These are phyloP conservation scores for Callithrix jacchus DNA, from an alignment of 2,113 vertebrate species.

Conservation along the genomic window DNA sequence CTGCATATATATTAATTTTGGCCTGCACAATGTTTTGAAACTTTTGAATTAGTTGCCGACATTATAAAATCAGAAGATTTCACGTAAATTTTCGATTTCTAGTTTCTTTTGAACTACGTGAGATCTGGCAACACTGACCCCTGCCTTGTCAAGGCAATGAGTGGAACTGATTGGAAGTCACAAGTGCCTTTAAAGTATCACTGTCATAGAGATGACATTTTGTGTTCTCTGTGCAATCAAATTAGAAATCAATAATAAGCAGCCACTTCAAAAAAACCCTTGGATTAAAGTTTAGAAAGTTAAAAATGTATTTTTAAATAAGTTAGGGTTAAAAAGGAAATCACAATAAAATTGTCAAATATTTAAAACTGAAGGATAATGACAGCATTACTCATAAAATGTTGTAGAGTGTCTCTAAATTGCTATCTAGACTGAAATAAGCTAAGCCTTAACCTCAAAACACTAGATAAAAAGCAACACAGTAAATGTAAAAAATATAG, in stretches of 20 bases:
- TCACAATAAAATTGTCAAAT: neutral
- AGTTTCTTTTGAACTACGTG: neutral
- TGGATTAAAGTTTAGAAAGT: neutral
- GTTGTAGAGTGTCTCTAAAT: neutral
- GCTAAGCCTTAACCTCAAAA: neutral
- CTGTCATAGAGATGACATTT: neutral
- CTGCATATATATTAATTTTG: neutral
- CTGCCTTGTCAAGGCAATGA: neutral
- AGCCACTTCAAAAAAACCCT: neutral
- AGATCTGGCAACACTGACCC: neutral
- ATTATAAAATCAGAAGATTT: neutral
- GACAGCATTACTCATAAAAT: neutral
- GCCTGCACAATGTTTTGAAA: neutral
- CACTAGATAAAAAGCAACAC: neutral
- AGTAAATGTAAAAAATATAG: neutral
- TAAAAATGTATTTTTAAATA: neutral
- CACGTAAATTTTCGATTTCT: neutral
- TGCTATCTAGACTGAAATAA: neutral
- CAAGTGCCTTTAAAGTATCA: neutral
- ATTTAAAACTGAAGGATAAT: conserved; percentile 1
- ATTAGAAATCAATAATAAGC: neutral
- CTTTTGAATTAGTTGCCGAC: neutral
- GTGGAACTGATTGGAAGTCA: neutral
- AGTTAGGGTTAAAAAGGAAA: neutral
- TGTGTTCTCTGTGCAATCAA: neutral